Conservation (phyloP, 2,888 invertebrate species). For the Mechanitis messenoides region DNA sequence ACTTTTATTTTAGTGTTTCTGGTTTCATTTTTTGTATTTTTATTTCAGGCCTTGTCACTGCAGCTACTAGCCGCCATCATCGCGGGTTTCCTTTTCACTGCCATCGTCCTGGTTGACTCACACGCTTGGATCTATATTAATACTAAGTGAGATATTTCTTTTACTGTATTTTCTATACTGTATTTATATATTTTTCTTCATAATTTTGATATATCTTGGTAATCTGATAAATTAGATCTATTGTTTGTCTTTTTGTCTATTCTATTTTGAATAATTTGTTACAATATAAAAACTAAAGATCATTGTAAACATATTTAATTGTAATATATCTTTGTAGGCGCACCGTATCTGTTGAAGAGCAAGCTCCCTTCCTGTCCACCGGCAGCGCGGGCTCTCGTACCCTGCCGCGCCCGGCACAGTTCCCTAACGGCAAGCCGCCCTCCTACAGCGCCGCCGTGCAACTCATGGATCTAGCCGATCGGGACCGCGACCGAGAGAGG, state of each 20-base stretch:
- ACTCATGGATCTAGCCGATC: slow-evolving; percentile 61
- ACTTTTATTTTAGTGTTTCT: too few species aligned
- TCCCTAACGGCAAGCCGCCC: slow-evolving; percentile 79
- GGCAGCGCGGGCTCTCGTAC: slow-evolving; percentile 72
- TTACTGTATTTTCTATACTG: background rate
- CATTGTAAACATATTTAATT: too few species aligned
- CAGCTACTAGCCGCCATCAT: slow-evolving; percentile 91
- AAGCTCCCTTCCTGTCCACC: slow-evolving; percentile 85
- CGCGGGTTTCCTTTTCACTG: slow-evolving; percentile 92
- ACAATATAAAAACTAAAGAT: too few species aligned
- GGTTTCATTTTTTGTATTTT: background rate
- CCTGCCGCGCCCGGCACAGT: slow-evolving; percentile 77
- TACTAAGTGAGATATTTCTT: slow-evolving; percentile 80
- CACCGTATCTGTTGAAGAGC: slow-evolving; percentile 89
- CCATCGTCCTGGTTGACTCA: slow-evolving; percentile 95
- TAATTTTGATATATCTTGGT: background rate
- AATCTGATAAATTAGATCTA: too few species aligned
- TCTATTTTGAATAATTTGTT: too few species aligned
- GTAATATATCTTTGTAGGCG: slow-evolving; percentile 67
- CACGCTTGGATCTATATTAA: slow-evolving; percentile 98
- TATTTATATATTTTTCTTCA: background rate
- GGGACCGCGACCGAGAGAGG: slow-evolving; percentile 44
- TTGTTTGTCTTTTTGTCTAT: too few species aligned
- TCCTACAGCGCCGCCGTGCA: slow-evolving; percentile 77
- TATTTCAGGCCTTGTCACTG: slow-evolving; percentile 82